Evolutionary conservation across 2,113 vertebrate genomes (phyloP).

Genomic region (Rhodinocichla rosea): DNA sequence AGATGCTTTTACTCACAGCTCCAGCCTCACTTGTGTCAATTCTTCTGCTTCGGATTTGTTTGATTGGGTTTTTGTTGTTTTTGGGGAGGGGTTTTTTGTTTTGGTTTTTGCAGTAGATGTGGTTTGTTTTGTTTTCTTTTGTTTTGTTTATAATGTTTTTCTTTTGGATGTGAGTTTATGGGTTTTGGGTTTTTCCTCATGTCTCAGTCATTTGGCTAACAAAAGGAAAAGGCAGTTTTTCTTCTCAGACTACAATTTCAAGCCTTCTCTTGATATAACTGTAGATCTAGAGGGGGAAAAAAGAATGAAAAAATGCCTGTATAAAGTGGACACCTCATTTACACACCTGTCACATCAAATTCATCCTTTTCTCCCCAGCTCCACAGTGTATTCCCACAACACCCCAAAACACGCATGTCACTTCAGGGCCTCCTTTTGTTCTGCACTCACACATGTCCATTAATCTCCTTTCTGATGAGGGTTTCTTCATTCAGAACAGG

Average conservation of each 20-base stretch:
- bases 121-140: no score
- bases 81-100: fast-evolving
- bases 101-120: no score
- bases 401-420: not conserved
- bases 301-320: not conserved
- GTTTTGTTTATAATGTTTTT: not conserved
- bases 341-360: not conserved
- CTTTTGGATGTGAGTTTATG: not conserved
- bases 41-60: not conserved
- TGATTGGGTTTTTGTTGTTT: not conserved
- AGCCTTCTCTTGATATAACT: not conserved
- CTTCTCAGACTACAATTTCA: not conserved
- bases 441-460: not conserved
- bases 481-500: not conserved
- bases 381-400: no score
- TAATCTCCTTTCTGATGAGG: not conserved
- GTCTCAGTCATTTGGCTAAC: not conserved
- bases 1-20: not conserved
- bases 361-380: not conserved
- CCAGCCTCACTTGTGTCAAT: not conserved
- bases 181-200: fast-evolving
- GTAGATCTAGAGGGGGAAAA: fast-evolving
- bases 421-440: not conserved
- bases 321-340: not conserved
- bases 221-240: not conserved